Evolutionary conservation across 1,140 invertebrate species (phyloP).

Genomic region (Drosophila pectinifera): DNA sequence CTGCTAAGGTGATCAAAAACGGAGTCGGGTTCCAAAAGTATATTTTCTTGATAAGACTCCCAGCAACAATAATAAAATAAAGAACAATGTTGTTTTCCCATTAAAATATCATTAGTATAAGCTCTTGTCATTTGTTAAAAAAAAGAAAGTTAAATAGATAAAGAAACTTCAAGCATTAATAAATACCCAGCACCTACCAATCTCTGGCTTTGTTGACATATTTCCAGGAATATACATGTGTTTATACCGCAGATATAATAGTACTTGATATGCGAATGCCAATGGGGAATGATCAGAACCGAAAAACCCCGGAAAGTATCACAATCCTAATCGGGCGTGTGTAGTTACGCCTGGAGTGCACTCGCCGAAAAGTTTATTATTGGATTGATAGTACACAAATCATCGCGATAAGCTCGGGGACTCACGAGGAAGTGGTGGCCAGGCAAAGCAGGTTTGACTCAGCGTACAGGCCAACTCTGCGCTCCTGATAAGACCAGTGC

Average conservation of each 20-base stretch:
- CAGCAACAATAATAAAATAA: too few relatives aligned
- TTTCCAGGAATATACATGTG: constrained; percentile 3
- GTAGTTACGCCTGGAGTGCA: constrained; percentile 8
- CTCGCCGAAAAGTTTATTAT: constrained; percentile 15
- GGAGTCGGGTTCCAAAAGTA: too few relatives aligned
- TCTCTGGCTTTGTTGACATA: constrained; percentile 16
- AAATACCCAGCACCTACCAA: not conserved
- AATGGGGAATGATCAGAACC: not conserved
- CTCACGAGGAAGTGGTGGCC: constrained; percentile 37
- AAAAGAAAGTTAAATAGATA: not conserved
- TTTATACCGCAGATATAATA: constrained; percentile 1
- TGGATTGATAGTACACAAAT: constrained; percentile 28
- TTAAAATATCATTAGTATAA: not conserved
- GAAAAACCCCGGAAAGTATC: constrained; percentile 7
- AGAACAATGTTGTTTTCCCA: not conserved
- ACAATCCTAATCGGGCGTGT: constrained; percentile 25
- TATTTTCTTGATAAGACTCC: too few relatives aligned
- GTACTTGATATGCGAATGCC: not conserved
- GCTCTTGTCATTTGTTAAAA: not conserved
- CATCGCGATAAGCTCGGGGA: constrained; percentile 51
- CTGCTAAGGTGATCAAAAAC: too few relatives aligned
- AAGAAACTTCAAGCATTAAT: not conserved
- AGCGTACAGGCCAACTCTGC: not conserved
- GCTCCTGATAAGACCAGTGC: constrained; percentile 11
- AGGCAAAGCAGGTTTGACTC: constrained; percentile 12